Base-by-base conservation (phyloP, 2,113 vertebrate genomes). In the Bos indicus region DNA sequence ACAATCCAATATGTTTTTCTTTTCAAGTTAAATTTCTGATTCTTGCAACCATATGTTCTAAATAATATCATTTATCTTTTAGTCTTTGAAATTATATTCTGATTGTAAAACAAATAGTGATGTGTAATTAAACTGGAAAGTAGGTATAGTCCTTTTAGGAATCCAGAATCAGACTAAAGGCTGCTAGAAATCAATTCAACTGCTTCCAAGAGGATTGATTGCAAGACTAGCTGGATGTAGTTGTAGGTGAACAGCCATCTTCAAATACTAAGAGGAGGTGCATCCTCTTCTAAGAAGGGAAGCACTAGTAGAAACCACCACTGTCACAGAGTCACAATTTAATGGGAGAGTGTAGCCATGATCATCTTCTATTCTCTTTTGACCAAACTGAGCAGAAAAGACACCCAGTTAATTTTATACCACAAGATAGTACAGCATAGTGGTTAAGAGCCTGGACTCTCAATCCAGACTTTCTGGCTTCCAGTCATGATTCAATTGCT, bases 41-140 rank as follows among this genome's bases (percentile, higher is more conserved):
- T 62, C 3, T 17, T 86, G 40, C 74, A 43, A 80, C 36, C 28
- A 33, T 78, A 54, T 84, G 57, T 59, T 36, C 28, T 94, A 80
- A 90, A 48, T 90, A 87, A 83, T 80, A 88, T 26, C 11, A 60
- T 96, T 91, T 94, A 90, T 51, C n/a, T 92, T 81, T 52, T 48
- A 82, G 56, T 91, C 12, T 64, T 88, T 95, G 67, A 91, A 96
- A 95, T 80, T 84, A 82, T 59, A 56, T 54, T 94, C 94, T 81
- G 11, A 67, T 88, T 80, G 67, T 71, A 85, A 94, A 90, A 54
- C 30, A 74, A 85, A 48, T 43, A 6, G n/a, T 12, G 62, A 60
- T 48, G 80, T 67, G 2, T 33, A 36, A 83, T 62, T 43, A 64
- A 78, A n/a, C 60, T 83, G 40, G 26, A 88, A 88, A n/a, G 21